Conservation (phyloP, 1,140 invertebrate genomes). For the Meteorus sp. region DNA sequence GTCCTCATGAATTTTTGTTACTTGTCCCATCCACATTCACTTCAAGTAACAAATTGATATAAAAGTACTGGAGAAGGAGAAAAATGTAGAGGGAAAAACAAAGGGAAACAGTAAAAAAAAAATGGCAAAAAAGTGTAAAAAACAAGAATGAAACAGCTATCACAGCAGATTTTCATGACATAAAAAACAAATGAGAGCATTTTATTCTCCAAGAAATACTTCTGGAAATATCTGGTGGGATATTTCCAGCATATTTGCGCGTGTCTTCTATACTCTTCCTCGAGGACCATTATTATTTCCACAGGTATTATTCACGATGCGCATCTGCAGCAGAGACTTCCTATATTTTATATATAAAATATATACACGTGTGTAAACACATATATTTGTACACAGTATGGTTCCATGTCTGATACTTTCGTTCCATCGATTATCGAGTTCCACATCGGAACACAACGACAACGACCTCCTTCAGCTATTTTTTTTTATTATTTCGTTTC, state of each 20-base stretch:
- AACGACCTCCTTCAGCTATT: background rate
- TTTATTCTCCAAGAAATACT: background rate
- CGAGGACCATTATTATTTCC: conserved; percentile 29
- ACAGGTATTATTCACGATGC: conserved; percentile 31
- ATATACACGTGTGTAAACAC: too few relatives aligned
- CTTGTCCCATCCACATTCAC: too few relatives aligned
- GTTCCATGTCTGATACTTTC: background rate
- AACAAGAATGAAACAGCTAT: background rate
- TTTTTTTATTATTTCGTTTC: too few relatives aligned
- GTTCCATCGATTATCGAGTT: background rate
- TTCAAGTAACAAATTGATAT: too few relatives aligned
- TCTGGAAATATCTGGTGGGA: conserved; percentile 4
- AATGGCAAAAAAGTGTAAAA: too few relatives aligned
- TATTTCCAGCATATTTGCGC: conserved; percentile 21
- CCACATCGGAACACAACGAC: background rate
- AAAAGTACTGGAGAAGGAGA: too few relatives aligned
- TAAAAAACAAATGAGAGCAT: background rate
- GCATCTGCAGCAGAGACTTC: conserved; percentile 29
- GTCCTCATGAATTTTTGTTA: too few relatives aligned
- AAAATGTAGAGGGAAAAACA: too few relatives aligned
- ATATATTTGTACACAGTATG: background rate
- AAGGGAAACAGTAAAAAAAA: too few relatives aligned
- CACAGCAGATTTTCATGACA: background rate
- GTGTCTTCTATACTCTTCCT: conserved; percentile 1
- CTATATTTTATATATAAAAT: too few relatives aligned